A percentile compares a stretch with the other conserved stretches of the same genome.
Evolutionary conservation across 2,113 vertebrate genomes (phyloP).

Genomic region (Nycticorax nycticorax): DNA sequence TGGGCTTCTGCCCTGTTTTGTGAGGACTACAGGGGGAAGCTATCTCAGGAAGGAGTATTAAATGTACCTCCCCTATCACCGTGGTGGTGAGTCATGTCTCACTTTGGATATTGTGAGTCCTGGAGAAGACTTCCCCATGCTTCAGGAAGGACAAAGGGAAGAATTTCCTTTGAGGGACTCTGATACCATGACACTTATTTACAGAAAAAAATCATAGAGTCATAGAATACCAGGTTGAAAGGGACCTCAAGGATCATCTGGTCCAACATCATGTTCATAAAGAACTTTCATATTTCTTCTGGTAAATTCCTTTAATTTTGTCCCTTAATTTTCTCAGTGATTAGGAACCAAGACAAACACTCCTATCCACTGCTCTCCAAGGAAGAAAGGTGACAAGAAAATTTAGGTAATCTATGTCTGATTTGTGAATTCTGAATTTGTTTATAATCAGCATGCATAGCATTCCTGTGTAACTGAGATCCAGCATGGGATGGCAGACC

Average conservation of each 20-base stretch:
- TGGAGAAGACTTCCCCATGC: not conserved
- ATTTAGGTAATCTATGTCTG: not conserved
- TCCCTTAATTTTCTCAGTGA: not conserved
- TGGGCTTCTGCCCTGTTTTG: not conserved
- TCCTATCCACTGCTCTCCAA: not conserved
- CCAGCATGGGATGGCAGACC: not conserved
- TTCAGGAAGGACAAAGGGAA: not conserved
- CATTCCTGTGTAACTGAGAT: not conserved
- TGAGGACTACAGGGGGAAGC: not conserved
- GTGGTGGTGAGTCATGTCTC: not conserved
- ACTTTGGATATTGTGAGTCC: rapidly evolving
- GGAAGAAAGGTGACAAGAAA: not conserved
- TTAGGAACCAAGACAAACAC: not conserved
- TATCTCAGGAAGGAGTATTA: not conserved
- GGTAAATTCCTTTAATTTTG: not conserved
- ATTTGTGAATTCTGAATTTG: not conserved
- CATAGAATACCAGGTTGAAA: not conserved
- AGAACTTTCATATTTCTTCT: not conserved
- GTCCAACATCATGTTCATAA: not conserved
- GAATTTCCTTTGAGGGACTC: not conserved
- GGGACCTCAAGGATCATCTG: not conserved
- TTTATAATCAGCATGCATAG: rapidly evolving
- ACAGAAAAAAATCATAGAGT: not conserved
- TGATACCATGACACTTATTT: not conserved
- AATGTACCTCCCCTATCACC: not conserved